Conservation (phyloP, 2,888 invertebrate species). For the Muschampia plurimacula region DNA sequence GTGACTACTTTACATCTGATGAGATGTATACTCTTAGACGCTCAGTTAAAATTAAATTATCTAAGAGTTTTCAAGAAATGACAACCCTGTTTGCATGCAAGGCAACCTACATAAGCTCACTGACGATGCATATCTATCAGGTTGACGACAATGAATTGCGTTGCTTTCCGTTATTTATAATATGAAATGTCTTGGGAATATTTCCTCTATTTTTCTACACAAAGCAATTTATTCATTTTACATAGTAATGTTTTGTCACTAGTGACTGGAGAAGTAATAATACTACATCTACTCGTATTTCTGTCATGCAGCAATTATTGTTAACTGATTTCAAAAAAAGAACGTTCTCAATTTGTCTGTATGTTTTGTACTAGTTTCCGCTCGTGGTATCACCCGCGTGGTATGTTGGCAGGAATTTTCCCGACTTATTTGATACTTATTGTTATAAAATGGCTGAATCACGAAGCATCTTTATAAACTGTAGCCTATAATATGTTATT, state of each 20-base stretch:
- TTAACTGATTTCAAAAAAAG: not conserved
- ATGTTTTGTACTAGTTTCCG: too few relatives aligned
- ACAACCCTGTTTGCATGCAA: not conserved
- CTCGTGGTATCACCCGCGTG: too few relatives aligned
- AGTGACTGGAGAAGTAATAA: not conserved
- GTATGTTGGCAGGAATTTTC: too few relatives aligned
- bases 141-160: not conserved
- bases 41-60: too few relatives aligned
- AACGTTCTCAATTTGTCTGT: too few relatives aligned
- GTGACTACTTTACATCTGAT: too few relatives aligned
- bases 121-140: conserved; percentile 7
- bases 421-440: too few relatives aligned
- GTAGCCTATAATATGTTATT: too few relatives aligned
- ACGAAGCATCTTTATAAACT: too few relatives aligned
- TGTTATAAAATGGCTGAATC: too few relatives aligned
- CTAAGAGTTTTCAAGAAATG: not conserved
- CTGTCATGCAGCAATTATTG: not conserved
- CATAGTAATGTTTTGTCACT: not conserved
- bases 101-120: conserved; percentile 7
- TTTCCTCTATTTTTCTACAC: not conserved
- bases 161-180: conserved; percentile 5
- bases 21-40: too few relatives aligned
- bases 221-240: not conserved
- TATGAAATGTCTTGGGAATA: conserved; percentile 12
- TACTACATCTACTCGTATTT: not conserved